These are phyloP conservation scores for Gyps fulvus DNA, from an alignment of 2,113 vertebrate genomes.

Conservation along the genomic window DNA sequence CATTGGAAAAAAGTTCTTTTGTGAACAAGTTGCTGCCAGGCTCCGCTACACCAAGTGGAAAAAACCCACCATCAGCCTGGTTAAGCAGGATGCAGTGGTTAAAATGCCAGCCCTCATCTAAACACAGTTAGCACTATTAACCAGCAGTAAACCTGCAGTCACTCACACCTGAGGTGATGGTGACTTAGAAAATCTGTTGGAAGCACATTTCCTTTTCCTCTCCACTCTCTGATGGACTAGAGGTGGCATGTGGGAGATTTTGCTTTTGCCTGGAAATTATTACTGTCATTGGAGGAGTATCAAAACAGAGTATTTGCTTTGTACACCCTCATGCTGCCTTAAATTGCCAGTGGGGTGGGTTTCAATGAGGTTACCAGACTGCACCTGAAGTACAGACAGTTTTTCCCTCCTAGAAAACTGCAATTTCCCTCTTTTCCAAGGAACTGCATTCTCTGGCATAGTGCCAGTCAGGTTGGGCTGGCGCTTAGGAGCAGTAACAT, in stretches of 20 bases:
- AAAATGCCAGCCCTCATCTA: neutral
- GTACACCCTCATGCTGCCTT: rapidly evolving
- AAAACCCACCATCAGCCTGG: rapidly evolving
- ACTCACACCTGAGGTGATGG: neutral
- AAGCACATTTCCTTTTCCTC: neutral
- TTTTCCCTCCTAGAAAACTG: neutral
- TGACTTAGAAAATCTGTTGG: neutral
- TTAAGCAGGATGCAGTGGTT: neutral
- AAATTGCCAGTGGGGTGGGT: neutral
- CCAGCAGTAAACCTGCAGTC: neutral
- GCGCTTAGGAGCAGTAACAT: neutral
- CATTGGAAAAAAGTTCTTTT: neutral
- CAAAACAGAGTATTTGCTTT: neutral
- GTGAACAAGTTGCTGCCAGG: neutral
- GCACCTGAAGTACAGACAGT: neutral
- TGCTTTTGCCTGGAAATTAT: neutral
- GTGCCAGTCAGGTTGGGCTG: neutral
- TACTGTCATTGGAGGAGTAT: neutral
- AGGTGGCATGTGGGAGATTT: neutral
- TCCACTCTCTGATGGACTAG: neutral
- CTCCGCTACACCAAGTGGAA: rapidly evolving
- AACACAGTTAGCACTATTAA: neutral
- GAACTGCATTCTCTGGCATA: neutral
- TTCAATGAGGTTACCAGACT: neutral
- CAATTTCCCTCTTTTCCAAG: neutral